A percentile compares a stretch with the other conserved stretches of the same genome.
Conservation (phyloP, 2,797 vertebrate species). For the Phoebastria nigripes region DNA sequence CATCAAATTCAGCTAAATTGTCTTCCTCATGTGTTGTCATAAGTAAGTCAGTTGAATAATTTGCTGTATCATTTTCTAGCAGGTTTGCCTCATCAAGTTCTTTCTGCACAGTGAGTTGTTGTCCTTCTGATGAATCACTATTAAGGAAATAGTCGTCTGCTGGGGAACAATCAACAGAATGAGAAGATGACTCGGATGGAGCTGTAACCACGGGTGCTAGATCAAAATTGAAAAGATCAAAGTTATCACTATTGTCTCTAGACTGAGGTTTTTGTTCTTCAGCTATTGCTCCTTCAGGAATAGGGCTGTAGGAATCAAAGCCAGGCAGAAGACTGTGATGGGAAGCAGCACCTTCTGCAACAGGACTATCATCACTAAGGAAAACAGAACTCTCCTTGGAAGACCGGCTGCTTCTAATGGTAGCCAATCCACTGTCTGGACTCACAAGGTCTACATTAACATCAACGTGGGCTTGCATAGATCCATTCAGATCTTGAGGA, state of each 20-base stretch:
- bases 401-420: conserved; percentile 91
- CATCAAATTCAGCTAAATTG: conserved; percentile 78
- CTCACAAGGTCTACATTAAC: conserved; percentile 85
- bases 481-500: conserved; percentile 77
- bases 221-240: conserved; percentile 87
- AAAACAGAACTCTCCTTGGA: conserved; percentile 95
- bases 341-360: conserved; percentile 79
- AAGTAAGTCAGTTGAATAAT: conserved; percentile 73
- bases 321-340: conserved; percentile 85
- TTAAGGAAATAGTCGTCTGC: conserved; percentile 74
- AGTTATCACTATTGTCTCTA: conserved; percentile 76
- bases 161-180: conserved; percentile 73
- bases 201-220: conserved; percentile 73
- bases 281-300: conserved; percentile 76
- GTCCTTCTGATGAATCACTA: conserved; percentile 74
- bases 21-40: conserved; percentile 72
- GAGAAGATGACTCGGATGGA: conserved; percentile 72
- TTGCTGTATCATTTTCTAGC: conserved; percentile 64
- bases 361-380: conserved; percentile 91
- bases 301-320: conserved; percentile 79
- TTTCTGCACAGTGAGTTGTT: conserved; percentile 62
- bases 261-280: conserved; percentile 79
- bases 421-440: conserved; percentile 93
- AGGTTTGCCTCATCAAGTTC: conserved; percentile 33
- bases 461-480: conserved; percentile 74